These are phyloP conservation scores for Melieria crassipennis DNA, from an alignment of 2,888 invertebrate genomes.

Conservation along the genomic window DNA sequence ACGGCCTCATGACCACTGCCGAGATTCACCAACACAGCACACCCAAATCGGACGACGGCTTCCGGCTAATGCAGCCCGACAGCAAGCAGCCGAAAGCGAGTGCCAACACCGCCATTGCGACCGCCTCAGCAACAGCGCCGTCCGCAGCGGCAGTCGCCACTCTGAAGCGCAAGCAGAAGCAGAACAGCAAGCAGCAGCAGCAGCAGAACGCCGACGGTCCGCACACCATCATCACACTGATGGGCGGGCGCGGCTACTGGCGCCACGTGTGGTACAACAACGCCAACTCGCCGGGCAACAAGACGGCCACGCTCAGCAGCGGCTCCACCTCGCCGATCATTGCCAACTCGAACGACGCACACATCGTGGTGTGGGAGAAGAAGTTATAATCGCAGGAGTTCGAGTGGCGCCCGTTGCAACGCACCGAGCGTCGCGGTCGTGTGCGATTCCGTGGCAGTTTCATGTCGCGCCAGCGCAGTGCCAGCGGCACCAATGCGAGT, in stretches of 20 bases:
- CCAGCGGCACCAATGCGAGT: constrained; percentile 30
- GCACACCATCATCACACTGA: constrained; percentile 83
- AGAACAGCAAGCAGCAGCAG: constrained; percentile 55
- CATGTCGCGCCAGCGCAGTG: constrained; percentile 46
- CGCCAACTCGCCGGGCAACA: constrained; percentile 55
- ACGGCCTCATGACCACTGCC: constrained; percentile 64
- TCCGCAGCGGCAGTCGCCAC: constrained; percentile 58
- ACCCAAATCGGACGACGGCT: constrained; percentile 55
- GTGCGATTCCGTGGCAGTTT: constrained; percentile 56
- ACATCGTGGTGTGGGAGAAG: constrained; percentile 91
- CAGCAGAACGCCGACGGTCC: constrained; percentile 67
- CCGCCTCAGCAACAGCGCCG: constrained; percentile 40
- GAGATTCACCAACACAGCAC: constrained; percentile 59
- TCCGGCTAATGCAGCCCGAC: constrained; percentile 47
- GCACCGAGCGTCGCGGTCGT: constrained; percentile 50
- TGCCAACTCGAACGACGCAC: constrained; percentile 85
- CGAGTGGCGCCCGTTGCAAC: constrained; percentile 49
- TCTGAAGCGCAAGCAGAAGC: constrained; percentile 61
- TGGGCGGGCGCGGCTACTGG: constrained; percentile 91
- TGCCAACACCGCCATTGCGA: not conserved
- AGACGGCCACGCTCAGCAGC: constrained; percentile 38
- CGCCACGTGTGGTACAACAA: constrained; percentile 75
- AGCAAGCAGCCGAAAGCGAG: constrained; percentile 33
- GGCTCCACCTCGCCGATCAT: constrained; percentile 63
- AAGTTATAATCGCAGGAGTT: constrained; percentile 72